Percentiles rank a stretch among this genome's conserved stretches.
Conservation (phyloP, 2,888 invertebrate species). For the Drosophila falleni region DNA sequence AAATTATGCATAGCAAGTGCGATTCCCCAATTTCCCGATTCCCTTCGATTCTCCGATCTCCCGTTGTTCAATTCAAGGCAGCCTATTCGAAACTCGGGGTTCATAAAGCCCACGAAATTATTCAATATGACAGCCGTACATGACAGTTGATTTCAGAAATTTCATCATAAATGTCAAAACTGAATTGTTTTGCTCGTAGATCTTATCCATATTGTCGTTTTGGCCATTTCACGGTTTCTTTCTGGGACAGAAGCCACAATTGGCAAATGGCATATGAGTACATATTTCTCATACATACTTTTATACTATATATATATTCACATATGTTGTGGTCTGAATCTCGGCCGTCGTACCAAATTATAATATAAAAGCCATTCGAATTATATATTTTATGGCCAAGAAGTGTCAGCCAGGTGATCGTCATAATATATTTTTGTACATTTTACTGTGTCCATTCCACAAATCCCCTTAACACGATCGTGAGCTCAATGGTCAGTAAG, state of each 20-base stretch:
- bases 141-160: conserved; percentile 79
- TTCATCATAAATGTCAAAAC: conserved; percentile 82
- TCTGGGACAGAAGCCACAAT: conserved; percentile 45
- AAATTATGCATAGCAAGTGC: conserved; percentile 76
- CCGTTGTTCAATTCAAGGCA: not conserved
- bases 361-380: conserved; percentile 46
- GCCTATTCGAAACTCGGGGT: conserved; percentile 13
- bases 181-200: conserved; percentile 74
- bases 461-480: conserved; percentile 12
- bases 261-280: conserved; percentile 19
- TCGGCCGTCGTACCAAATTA: conserved; percentile 58
- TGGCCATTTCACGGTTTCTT: conserved; percentile 39
- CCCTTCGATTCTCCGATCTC: conserved; percentile 3
- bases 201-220: conserved; percentile 68
- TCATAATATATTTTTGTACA: conserved; percentile 46
- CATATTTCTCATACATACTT: conserved; percentile 7
- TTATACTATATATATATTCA: not conserved
- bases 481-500: conserved; percentile 2
- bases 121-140: conserved; percentile 77
- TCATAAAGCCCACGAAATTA: conserved; percentile 69
- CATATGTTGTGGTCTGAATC: conserved; percentile 9
- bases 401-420: conserved; percentile 52
- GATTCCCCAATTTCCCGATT: conserved; percentile 34
- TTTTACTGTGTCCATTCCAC: conserved; percentile 40
- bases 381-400: conserved; percentile 46